A percentile compares a stretch with the other conserved stretches of the same genome.
Conservation (phyloP, 2,113 vertebrate species). For the Gorsachius goisagi region DNA sequence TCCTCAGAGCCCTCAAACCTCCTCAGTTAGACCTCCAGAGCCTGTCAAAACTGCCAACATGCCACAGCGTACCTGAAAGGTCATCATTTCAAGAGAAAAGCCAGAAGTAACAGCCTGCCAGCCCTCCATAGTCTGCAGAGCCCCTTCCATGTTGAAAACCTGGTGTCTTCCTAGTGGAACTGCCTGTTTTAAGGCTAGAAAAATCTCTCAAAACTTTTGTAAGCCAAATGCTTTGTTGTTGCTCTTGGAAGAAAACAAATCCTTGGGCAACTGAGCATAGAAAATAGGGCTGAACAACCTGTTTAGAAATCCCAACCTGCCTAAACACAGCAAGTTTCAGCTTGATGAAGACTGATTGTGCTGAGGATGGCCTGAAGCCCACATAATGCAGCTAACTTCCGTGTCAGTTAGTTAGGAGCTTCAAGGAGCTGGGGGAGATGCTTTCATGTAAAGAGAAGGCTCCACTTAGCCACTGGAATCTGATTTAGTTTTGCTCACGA, state of each 20-base stretch:
- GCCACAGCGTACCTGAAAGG: not conserved
- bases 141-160: not conserved
- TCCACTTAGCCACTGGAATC: not conserved
- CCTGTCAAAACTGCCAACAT: not conserved
- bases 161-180: not conserved
- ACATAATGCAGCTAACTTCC: conserved; percentile 52
- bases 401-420: conserved; percentile 20
- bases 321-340: conserved; percentile 62
- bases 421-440: not conserved
- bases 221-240: conserved; percentile 11
- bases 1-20: not conserved
- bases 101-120: not conserved
- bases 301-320: conserved; percentile 54
- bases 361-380: conserved; percentile 40
- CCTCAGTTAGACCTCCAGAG: not conserved
- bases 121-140: not conserved
- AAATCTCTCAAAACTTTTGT: not conserved
- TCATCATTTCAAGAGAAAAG: not conserved
- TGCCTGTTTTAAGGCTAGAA: not conserved
- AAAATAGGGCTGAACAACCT: conserved; percentile 63
- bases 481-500: conserved; percentile 38
- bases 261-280: conserved; percentile 54
- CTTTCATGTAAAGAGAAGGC: conserved; percentile 42
- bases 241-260: conserved; percentile 54
- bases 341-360: conserved; percentile 40